Evolutionary conservation across 2,797 vertebrate genomes (phyloP), one percentile per base, ranked within the genome.

Genomic region (Carduelis carduelis): DNA sequence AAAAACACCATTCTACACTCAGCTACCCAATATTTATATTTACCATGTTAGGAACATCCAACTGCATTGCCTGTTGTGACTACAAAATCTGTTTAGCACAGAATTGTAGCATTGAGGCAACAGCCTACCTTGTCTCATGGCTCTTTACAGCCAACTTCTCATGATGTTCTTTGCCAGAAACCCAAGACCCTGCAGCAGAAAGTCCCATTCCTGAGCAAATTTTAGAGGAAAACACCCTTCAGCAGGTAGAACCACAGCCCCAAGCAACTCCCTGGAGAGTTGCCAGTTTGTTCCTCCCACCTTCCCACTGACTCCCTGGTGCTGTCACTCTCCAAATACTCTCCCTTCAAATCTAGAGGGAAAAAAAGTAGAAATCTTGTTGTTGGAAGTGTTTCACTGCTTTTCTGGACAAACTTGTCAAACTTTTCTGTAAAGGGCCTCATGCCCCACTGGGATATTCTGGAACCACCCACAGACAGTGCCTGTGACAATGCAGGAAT

Each of bases 21-120:
- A 43, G 74, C n/a, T 49, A 70, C 59, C 79, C 63, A 46, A 49
- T 76, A 86, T 84, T 91, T 83, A 34, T 39, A 20, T 88, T 95
- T 87, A 79, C 8, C 9, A 19, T 16, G 32, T 63, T n/a, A 87
- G 59, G 59, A 90, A 81, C 61, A 57, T 39, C 47, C 20, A 3
- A 79, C 61, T 87, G 39, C 66, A 52, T 46, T 43, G 52, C 57
- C 63, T 79, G 61, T 66, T 86, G 39, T 63, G 50, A 27, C 63
- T 47, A 46, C 37, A 71, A 89, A 76, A 90, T 41, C 47, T 53
- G 66, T 41, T 61, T 26, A 60, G 57, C 32, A 14, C 21, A 30
- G 8, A 47, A n/a, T 24, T 32, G 53, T 11, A 44, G 32, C 30
- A 64, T 2, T 23, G 32, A 88, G 79, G 19, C 30, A 52, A 14